Conservation (phyloP, 1,140 invertebrate genomes). For the Meloidogyne exigua region DNA sequence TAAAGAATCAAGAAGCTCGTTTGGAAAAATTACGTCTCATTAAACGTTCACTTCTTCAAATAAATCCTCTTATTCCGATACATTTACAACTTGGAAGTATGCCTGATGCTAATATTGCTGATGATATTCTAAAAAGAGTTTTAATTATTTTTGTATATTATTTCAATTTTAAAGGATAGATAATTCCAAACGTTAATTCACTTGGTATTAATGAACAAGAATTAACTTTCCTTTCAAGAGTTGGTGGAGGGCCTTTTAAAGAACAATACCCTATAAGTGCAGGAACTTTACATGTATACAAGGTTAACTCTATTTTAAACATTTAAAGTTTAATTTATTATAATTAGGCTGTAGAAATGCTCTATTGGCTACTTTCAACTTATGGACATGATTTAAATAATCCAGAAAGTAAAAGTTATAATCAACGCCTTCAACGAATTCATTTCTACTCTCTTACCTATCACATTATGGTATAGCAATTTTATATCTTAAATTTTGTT, state of each 20-base stretch:
- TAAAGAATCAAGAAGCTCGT: conserved; percentile 56
- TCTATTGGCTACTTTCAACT: conserved; percentile 65
- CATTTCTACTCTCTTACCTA: conserved; percentile 68
- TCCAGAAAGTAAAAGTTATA: conserved; percentile 55
- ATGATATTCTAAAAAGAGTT: conserved; percentile 64
- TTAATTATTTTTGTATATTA: neutral
- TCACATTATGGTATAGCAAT: conserved; percentile 64
- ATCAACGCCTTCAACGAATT: conserved; percentile 65
- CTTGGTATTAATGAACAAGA: conserved; percentile 67
- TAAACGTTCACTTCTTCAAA: conserved; percentile 55
- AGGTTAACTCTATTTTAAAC: conserved; percentile 9
- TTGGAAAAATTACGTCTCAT: conserved; percentile 62
- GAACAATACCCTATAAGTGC: conserved; percentile 56
- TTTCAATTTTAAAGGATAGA: conserved; percentile 52
- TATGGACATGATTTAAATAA: conserved; percentile 63
- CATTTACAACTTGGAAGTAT: conserved; percentile 67
- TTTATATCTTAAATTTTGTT: neutral
- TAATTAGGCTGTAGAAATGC: conserved; percentile 65
- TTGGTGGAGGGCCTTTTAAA: conserved; percentile 64
- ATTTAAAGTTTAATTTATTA: neutral
- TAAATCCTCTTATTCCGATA: conserved; percentile 63
- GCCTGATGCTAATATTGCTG: conserved; percentile 64
- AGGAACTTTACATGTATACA: conserved; percentile 57
- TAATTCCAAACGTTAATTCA: conserved; percentile 64
- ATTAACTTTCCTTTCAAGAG: conserved; percentile 64